Evolutionary conservation across 2,113 vertebrate genomes (phyloP), one percentile per base, ranked within the genome.

Genomic region (Ctenomys sociabilis): DNA sequence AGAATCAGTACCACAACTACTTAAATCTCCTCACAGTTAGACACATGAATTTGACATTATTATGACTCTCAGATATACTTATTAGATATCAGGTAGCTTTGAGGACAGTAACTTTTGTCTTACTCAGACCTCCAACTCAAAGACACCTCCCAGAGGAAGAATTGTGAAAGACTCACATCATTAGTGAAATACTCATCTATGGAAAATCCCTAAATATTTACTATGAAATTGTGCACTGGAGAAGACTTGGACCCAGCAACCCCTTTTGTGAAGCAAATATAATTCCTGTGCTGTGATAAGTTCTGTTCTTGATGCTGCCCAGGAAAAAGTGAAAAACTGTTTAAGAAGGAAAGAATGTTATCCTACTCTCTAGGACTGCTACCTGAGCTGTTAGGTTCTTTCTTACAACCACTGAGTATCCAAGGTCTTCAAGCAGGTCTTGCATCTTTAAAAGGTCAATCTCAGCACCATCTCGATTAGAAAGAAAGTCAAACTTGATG

Each of bases 351-450:
- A 87, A 7, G 7, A 84, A 66, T 4, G 0, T 72, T 92, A 26
- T 26, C 30, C 26, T 21, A 16, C 7, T 80, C 3, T 81, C 17
- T 26, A 14, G 17, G 16, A 14, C 0, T 9, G 32, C 91, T 97
- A 95, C 94, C 85, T 16, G 49, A 88, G 94, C 88, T 37, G 91
- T 96, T 21, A 97, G 93, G 54, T 97, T 95, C 49, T 72, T 26
- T 84, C 82, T 61, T 28, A 89, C 1, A 49, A 88, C 4, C 45
- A 96, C 88, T n/a, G 57, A 80, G n/a, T 97, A 95, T 24, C 78
- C 97, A 80, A 95, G 78, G 6, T 57, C 72, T 91, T 81, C 5
- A 63, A 97, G 94, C 7, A 97, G 49, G 7, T 81, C 64, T 91
- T 89, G 5, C 91, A 97, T 97, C 16, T 54, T 86, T 37, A 11